Percentiles rank a stretch among this genome's conserved stretches.
Conservation (phyloP, 2,888 invertebrate genomes). For the Sipha maydis region DNA sequence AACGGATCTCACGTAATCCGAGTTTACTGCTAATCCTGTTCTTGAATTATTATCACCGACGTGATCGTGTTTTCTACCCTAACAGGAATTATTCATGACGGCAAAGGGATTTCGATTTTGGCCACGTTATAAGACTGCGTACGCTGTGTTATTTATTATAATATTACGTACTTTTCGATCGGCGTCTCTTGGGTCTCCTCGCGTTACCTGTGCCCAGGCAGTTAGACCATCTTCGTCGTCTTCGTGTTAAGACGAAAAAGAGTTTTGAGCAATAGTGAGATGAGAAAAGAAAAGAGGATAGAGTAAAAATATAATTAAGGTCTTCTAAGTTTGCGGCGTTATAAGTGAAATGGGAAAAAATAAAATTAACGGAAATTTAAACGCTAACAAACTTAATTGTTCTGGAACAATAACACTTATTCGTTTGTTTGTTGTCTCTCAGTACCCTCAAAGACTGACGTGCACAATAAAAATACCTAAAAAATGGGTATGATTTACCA, state of each 20-base stretch:
- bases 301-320: background rate
- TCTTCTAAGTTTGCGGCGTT: background rate
- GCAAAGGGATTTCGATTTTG: no score
- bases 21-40: constrained; percentile 2
- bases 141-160: background rate
- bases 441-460: background rate
- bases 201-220: background rate
- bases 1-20: constrained; percentile 1
- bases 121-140: background rate
- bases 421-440: background rate
- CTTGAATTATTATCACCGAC: background rate
- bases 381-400: background rate
- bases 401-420: constrained; percentile 12
- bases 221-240: background rate
- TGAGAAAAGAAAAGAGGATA: background rate
- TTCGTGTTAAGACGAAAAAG: background rate
- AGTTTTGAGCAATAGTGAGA: background rate
- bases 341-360: background rate
- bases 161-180: background rate
- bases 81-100: background rate
- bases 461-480: background rate
- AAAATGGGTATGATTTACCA: background rate
- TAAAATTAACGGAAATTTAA: background rate
- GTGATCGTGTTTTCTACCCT: background rate
- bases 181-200: background rate